phyloP scores from a whole-genome alignment of 1,140 invertebrate species.

The Xylocopa sonorina region DNA sequence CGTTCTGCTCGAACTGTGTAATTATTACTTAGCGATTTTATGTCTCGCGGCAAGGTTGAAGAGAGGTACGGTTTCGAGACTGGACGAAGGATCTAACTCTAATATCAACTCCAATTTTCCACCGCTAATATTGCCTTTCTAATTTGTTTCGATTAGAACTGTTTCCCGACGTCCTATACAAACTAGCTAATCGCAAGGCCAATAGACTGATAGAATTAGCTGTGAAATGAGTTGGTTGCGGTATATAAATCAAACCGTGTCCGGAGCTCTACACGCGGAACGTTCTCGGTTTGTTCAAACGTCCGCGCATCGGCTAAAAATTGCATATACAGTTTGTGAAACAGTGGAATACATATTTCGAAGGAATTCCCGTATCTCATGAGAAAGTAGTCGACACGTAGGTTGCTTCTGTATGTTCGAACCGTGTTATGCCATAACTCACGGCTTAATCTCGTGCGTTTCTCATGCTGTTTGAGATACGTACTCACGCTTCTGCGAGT shows the following conservation, averaged over 20 bases:
- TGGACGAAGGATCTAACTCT: no score
- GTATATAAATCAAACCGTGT: no score
- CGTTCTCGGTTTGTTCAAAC: no score
- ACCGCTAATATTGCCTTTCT: no score
- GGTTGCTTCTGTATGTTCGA: constrained; percentile 8
- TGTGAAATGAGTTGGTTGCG: no score
- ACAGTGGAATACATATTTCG: background rate
- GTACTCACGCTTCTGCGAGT: constrained; percentile 26
- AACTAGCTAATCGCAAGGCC: no score
- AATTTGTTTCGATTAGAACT: no score
- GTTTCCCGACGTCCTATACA: no score
- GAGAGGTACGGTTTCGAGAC: background rate
- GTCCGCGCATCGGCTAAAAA: background rate
- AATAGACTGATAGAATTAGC: no score
- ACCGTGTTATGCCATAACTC: constrained; percentile 18
- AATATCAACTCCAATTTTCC: no score
- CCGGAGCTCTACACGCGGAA: no score
- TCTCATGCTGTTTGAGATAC: constrained; percentile 33
- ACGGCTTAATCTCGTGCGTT: constrained; percentile 20
- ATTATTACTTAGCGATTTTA: constrained; percentile 8
- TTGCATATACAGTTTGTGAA: background rate
- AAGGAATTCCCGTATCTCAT: background rate
- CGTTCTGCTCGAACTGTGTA: background rate
- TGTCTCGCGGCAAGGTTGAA: background rate
- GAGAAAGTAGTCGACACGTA: constrained; percentile 7